Base-by-base conservation (phyloP, 2,888 invertebrate genomes). In the Ferrisia virgata region DNA sequence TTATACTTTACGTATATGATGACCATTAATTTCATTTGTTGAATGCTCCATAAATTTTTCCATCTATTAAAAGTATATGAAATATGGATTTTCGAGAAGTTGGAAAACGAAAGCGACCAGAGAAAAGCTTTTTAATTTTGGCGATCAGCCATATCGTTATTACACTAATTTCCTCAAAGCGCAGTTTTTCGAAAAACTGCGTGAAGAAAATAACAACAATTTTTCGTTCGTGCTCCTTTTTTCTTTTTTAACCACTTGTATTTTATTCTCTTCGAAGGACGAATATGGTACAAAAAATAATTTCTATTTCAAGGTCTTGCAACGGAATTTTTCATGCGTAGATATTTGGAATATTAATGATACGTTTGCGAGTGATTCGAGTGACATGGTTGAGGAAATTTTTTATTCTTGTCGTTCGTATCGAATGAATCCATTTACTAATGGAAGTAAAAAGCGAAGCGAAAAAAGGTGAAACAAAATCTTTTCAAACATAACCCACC, bases 11-110 rank as follows among this genome's bases (percentile, higher is more conserved):
- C n/a, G n/a, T n/a, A n/a, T n/a, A n/a, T n/a, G n/a, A 64, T 64
- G 64, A 64, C 64, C 64, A 64, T 64, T 64, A 64, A 64, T 64
- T 64, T 64, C 64, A 64, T 64, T 64, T 64, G 64, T 64, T 64
- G 64, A 64, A 64, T 64, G 64, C 64, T 64, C 64, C 64, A 64
- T 64, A 64, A 64, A 64, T 64, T 64, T 64, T 28, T 28, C 28
- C 28, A 64, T 64, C 64, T 64, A 64, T 64, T 64, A 64, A 15
- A 53, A 11, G 22, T n/a, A 28, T 28, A 28, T 28, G 64, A 64
- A 64, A 64, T 64, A 64, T 64, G 64, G 64, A 64, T 64, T 64
- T 64, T 64, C n/a, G 28, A 28, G 28, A 13, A 28, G 28, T 28
- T 13, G 5, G 11, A 28, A 64, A 28, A 15, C n/a, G n/a, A 28